These are phyloP conservation scores for Metacarcinus magister DNA, from an alignment of 2,888 invertebrate species.

Conservation along the genomic window DNA sequence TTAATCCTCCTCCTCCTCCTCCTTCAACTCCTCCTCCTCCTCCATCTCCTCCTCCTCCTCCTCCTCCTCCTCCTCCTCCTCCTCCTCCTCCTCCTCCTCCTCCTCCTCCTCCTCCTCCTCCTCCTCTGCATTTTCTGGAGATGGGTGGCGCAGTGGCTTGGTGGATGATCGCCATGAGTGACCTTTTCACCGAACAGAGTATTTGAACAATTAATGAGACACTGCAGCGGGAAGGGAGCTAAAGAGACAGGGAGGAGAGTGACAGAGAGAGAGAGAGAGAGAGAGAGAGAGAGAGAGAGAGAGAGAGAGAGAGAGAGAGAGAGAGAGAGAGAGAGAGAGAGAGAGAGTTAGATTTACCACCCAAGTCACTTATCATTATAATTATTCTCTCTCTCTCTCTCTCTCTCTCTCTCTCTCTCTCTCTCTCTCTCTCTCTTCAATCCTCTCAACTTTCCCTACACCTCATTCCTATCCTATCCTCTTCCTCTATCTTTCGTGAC, in stretches of 20 bases:
- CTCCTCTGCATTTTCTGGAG: too few species aligned
- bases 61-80: too few species aligned
- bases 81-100: too few species aligned
- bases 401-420: not conserved
- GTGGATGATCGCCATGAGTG: too few species aligned
- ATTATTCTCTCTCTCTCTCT: not conserved
- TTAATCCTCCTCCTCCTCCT: too few species aligned
- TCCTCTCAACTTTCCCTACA: not conserved
- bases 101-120: too few species aligned
- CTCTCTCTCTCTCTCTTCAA: not conserved
- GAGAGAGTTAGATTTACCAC: constrained; percentile 42
- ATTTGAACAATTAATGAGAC: not conserved
- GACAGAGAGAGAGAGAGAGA: not conserved
- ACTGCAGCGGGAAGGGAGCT: not conserved
- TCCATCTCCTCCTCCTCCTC: too few species aligned
- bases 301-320: constrained; percentile 34
- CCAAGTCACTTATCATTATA: too few species aligned
- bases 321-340: constrained; percentile 63
- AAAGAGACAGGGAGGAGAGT: too few species aligned
- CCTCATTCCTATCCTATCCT: not conserved
- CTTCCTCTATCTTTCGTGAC: not conserved
- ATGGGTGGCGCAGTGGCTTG: too few species aligned
- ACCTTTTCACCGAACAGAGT: not conserved
- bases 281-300: not conserved
- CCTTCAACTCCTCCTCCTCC: too few species aligned